Conservation (phyloP, 64 coral and sea anemone species). For the Dendronephthya gigantea region DNA sequence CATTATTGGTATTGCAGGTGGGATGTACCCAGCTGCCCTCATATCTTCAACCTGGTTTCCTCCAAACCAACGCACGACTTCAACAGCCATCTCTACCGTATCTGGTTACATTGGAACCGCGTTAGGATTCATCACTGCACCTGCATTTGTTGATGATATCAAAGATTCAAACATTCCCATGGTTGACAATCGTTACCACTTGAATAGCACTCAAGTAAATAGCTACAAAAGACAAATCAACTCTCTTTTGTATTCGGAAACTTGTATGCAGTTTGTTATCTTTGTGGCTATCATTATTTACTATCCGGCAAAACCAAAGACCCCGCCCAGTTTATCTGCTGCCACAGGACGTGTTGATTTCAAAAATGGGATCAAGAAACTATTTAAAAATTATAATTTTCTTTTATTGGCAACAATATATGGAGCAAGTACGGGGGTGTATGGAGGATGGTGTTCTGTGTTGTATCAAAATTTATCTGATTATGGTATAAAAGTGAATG, state of each 20-base stretch:
- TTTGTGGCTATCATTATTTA: constrained; percentile 61
- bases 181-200: background rate
- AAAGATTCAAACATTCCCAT: constrained; percentile 11
- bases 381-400: constrained; percentile 67
- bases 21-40: background rate
- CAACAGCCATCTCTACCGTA: constrained; percentile 40
- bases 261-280: constrained; percentile 31
- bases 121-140: constrained; percentile 46
- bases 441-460: constrained; percentile 93
- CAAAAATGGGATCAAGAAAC: constrained; percentile 48
- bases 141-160: constrained; percentile 39
- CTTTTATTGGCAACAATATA: constrained; percentile 76
- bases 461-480: constrained; percentile 73
- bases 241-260: constrained; percentile 38
- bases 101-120: constrained; percentile 40
- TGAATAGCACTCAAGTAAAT: constrained; percentile 30
- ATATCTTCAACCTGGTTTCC: constrained; percentile 58
- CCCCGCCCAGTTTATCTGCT: constrained; percentile 81
- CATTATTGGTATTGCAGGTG: background rate
- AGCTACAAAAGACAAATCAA: constrained; percentile 23
- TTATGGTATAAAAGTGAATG: constrained; percentile 43
- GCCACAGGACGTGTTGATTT: constrained; percentile 88
- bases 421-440: constrained; percentile 77
- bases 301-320: constrained; percentile 70
- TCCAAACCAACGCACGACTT: constrained; percentile 48